A percentile compares a stretch with the other conserved stretches of the same genome.
These are phyloP conservation scores for Stenodera caucasica DNA, from an alignment of 2,888 invertebrate genomes.

Conservation along the genomic window DNA sequence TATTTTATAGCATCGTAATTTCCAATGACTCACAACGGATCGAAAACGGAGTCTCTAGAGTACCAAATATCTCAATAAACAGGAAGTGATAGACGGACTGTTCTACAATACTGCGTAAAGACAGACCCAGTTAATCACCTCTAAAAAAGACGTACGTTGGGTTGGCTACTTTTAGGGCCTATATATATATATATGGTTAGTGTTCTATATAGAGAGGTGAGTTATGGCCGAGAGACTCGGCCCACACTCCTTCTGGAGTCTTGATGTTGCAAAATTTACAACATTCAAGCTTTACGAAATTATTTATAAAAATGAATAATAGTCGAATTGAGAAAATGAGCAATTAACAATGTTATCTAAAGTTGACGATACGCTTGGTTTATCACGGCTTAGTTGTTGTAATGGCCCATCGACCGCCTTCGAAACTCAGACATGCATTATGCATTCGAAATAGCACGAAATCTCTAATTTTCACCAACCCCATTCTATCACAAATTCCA, in stretches of 20 bases:
- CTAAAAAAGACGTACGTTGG: slow-evolving; percentile 37
- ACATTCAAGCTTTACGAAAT: too few species aligned
- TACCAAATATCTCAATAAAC: slow-evolving; percentile 33
- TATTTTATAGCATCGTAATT: not conserved
- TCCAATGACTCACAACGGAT: too few species aligned
- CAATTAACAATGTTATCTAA: slow-evolving; percentile 16
- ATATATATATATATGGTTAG: slow-evolving; percentile 27
- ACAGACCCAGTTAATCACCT: slow-evolving; percentile 39
- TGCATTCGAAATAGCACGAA: slow-evolving; percentile 16
- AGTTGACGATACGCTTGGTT: slow-evolving; percentile 15
- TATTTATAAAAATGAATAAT: too few species aligned
- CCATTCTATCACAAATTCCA: not conserved
- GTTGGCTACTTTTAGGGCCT: slow-evolving; percentile 34
- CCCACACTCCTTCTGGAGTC: too few species aligned
- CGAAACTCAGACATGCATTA: slow-evolving; percentile 18
- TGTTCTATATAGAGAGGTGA: too few species aligned
- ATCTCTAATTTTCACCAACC: slow-evolving; percentile 12
- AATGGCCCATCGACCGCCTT: slow-evolving; percentile 1
- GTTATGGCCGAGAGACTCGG: too few species aligned
- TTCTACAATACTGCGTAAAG: slow-evolving; percentile 36
- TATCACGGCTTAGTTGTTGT: slow-evolving; percentile 17
- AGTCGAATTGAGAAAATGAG: not conserved
- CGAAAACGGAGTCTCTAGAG: slow-evolving; percentile 24
- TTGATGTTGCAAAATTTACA: too few species aligned
- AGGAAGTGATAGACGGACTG: slow-evolving; percentile 37